Evolutionary conservation across 1,140 invertebrate species (phyloP).

Genomic region (Euura lappo): DNA sequence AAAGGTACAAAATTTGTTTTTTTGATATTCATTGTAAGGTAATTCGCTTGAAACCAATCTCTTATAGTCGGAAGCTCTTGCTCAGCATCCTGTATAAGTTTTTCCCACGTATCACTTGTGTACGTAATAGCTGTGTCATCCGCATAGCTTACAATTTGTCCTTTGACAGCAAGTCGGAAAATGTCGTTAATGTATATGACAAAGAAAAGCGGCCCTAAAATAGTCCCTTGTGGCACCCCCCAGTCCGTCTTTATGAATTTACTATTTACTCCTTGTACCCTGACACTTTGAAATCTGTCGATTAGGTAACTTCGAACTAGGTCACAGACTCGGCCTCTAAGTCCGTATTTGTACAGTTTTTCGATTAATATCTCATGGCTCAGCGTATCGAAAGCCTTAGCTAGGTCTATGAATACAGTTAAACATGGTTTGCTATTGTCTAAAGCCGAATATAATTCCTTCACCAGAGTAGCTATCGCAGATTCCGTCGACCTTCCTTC

Average conservation of each 20-base stretch:
- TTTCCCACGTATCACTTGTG: slow-evolving; percentile 1
- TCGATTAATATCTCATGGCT: slow-evolving; percentile 33
- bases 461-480: slow-evolving; percentile 14
- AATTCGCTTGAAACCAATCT: slow-evolving; percentile 20
- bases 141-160: slow-evolving; percentile 11
- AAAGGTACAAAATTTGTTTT: slow-evolving; percentile 14
- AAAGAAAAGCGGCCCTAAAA: slow-evolving; percentile 18
- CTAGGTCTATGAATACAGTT: slow-evolving; percentile 25
- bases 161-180: neutral
- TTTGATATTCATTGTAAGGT: slow-evolving; percentile 15
- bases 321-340: slow-evolving; percentile 27
- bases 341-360: slow-evolving; percentile 36
- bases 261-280: slow-evolving; percentile 17
- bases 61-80: neutral
- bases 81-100: neutral
- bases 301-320: slow-evolving; percentile 37
- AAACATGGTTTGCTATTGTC: slow-evolving; percentile 14
- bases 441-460: slow-evolving; percentile 9
- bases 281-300: slow-evolving; percentile 35
- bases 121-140: slow-evolving; percentile 19
- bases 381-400: slow-evolving; percentile 40
- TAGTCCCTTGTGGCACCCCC: no score
- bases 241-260: neutral
- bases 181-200: slow-evolving; percentile 26
- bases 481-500: slow-evolving; percentile 15